A percentile compares a stretch with the other conserved stretches of the same genome.
These are phyloP conservation scores for Halcyon malimbica DNA, from an alignment of 2,113 vertebrate species.

Conservation along the genomic window DNA sequence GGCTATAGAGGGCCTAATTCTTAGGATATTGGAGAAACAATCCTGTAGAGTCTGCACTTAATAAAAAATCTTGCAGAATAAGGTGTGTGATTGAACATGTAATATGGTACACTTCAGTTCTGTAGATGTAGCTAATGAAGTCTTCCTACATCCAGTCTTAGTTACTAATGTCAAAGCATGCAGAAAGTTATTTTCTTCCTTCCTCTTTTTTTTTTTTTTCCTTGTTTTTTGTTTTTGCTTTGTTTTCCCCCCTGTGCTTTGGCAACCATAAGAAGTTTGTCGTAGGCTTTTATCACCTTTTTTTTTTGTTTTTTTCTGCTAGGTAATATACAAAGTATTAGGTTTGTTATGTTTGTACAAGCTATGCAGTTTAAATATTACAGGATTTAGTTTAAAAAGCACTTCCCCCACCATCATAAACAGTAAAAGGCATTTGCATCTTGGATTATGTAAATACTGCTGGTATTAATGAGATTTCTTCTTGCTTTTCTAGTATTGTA, in stretches of 20 bases:
- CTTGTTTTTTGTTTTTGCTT: neutral
- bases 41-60: neutral
- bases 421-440: neutral
- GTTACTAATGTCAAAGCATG: neutral
- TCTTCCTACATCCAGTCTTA: neutral
- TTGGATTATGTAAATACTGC: neutral
- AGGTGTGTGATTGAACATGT: neutral
- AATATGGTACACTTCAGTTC: neutral
- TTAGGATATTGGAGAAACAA: neutral
- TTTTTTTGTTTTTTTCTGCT: neutral
- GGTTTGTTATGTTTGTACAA: neutral
- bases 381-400: neutral
- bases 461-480: neutral
- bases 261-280: neutral
- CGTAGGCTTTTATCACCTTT: neutral
- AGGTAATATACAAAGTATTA: neutral
- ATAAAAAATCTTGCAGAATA: neutral
- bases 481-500: neutral
- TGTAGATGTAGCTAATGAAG: neutral
- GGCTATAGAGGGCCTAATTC: neutral
- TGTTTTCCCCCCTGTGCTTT: neutral
- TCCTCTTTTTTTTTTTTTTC: neutral
- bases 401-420: neutral
- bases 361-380: neutral
- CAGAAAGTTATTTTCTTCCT: neutral